Conservation (phyloP, 2,888 invertebrate species). For the Sussaba pulchella region DNA sequence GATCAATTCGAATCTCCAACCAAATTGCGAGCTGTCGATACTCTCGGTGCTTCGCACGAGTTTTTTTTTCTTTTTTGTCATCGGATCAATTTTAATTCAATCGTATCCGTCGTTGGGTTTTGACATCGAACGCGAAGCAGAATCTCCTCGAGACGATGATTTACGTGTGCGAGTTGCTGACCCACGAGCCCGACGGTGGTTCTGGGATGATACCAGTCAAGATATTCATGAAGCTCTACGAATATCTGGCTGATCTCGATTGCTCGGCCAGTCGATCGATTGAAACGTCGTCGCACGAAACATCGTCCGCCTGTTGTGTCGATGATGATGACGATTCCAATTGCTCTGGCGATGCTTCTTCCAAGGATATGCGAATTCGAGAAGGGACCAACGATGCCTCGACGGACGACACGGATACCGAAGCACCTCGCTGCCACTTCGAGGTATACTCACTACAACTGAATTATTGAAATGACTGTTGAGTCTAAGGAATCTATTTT, state of each 20-base stretch:
- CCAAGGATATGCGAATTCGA: slow-evolving; percentile 27
- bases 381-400: slow-evolving; percentile 47
- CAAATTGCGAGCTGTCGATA: slow-evolving; percentile 17
- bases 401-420: slow-evolving; percentile 30
- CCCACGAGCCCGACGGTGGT: slow-evolving; percentile 93
- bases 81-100: slow-evolving; percentile 13
- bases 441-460: slow-evolving; percentile 45
- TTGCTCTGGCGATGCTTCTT: slow-evolving; percentile 17
- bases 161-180: slow-evolving; percentile 91
- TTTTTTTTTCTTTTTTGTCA: too few species aligned
- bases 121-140: slow-evolving; percentile 83
- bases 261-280: slow-evolving; percentile 72
- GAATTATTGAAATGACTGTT: slow-evolving; percentile 37
- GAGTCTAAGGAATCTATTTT: too few species aligned
- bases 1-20: slow-evolving; percentile 17
- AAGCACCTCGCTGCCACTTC: slow-evolving; percentile 30
- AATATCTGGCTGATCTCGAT: slow-evolving; percentile 78
- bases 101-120: background rate
- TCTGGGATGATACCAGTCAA: slow-evolving; percentile 89
- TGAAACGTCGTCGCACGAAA: slow-evolving; percentile 42
- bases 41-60: slow-evolving; percentile 2
- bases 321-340: slow-evolving; percentile 3
- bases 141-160: slow-evolving; percentile 92
- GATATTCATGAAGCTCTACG: slow-evolving; percentile 86
- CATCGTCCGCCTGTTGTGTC: slow-evolving; percentile 29